Evolutionary conservation across 2,888 invertebrate genomes (phyloP), one percentile per base, ranked within the genome.

Genomic region (Macrosiphum euphorbiae): DNA sequence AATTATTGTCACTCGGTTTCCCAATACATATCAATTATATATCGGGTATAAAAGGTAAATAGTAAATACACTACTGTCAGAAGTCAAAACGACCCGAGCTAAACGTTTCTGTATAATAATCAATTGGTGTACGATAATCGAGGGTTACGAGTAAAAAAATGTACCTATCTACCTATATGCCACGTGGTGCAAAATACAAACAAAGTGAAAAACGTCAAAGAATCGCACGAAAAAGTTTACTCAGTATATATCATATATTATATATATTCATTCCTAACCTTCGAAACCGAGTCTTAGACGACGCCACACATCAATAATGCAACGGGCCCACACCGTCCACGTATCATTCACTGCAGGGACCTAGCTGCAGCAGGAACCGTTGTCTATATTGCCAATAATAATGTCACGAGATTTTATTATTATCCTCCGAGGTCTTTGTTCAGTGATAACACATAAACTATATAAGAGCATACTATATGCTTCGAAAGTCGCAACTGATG

Each of bases 221-320:
- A 86, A 86, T 47, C 47, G 86, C 44, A 47, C 86, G 26, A 28
- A 86, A 86, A 86, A 86, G 86, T 86, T 86, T 86, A 86, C 47
- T 86, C 28, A 86, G 47, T 47, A 5, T 86, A 86, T 28, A 78
- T 47, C 28, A 28, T 86, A 86, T 47, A 47, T 47, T 13, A 47
- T 86, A 44, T 85, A 86, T 86, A 86, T 86, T 44, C 47, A 47
- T 86, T 86, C 47, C 28, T 7, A 78, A 78, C 78, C 78, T 78
- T 78, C 20, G 20, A 41, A 78, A 78, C 35, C 7, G 20, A 78
- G 78, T 78, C 35, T 35, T 67, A 78, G 35, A 78, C 35, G 78
- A 78, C 35, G 78, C 35, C 78, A 78, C 78, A 78, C 78, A 35
- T 78, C 78, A 78, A 78, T 78, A 88, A 35, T 88, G 20, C 52